These are phyloP conservation scores for Clepsis dumicolana DNA, from an alignment of 2,888 invertebrate species.

Conservation along the genomic window DNA sequence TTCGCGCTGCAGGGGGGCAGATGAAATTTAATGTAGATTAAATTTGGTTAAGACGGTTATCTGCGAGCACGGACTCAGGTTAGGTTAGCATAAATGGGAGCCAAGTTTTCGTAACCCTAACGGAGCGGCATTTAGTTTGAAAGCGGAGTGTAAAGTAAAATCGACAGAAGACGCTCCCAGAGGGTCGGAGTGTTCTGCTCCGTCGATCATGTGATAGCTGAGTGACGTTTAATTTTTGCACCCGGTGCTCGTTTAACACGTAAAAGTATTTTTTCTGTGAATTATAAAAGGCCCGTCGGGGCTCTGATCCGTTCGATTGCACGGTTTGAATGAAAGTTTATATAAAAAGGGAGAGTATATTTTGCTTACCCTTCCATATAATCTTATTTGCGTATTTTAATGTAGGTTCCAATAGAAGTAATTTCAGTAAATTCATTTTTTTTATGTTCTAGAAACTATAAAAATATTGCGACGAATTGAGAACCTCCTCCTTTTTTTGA, in stretches of 20 bases:
- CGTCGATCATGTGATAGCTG: slow-evolving; percentile 71
- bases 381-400: not conserved
- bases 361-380: not conserved
- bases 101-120: slow-evolving; percentile 49
- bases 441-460: no score
- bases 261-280: slow-evolving; percentile 27
- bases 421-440: not conserved
- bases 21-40: slow-evolving; percentile 10
- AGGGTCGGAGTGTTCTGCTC: slow-evolving; percentile 65
- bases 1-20: not conserved
- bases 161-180: slow-evolving; percentile 67
- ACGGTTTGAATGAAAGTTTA: slow-evolving; percentile 11
- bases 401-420: not conserved
- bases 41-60: slow-evolving; percentile 46
- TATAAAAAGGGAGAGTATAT: slow-evolving; percentile 7
- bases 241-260: slow-evolving; percentile 47
- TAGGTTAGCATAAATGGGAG: slow-evolving; percentile 72
- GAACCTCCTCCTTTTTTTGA: no score
- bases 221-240: slow-evolving; percentile 78
- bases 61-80: slow-evolving; percentile 59
- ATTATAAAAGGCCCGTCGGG: slow-evolving; percentile 1
- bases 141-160: slow-evolving; percentile 58
- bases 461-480: no score
- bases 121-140: slow-evolving; percentile 61
- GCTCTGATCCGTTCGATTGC: slow-evolving; percentile 20